phyloP scores from a whole-genome alignment of 2,888 invertebrate species.

The Eumacrocentrus americanus region DNA sequence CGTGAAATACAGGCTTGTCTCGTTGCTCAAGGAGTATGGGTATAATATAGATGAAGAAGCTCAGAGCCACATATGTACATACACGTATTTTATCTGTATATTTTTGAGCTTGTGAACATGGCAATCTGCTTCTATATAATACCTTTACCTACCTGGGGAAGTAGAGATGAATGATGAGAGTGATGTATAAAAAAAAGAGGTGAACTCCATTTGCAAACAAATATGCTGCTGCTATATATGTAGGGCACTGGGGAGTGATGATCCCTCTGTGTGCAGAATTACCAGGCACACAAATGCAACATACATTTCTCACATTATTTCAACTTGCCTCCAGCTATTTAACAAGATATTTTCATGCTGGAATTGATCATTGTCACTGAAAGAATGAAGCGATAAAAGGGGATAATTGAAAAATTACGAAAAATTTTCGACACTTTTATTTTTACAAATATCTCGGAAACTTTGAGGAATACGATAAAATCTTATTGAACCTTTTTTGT shows the following conservation, averaged over 20 bases:
- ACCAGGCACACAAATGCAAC: background rate
- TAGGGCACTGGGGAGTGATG: background rate
- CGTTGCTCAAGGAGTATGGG: no score
- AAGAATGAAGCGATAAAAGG: no score
- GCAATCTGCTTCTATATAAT: constrained; percentile 12
- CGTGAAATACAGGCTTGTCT: constrained; percentile 1
- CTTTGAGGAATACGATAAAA: no score
- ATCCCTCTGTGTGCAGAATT: no score
- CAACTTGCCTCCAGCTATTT: background rate
- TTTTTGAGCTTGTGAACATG: constrained; percentile 1
- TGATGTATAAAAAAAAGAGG: constrained; percentile 5
- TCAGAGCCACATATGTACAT: background rate
- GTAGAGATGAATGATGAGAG: constrained; percentile 13
- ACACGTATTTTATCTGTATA: background rate
- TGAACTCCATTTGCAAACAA: constrained; percentile 18
- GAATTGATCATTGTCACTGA: background rate
- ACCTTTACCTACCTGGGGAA: background rate
- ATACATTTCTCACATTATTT: background rate
- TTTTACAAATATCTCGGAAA: no score
- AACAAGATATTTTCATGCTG: background rate
- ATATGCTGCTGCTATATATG: background rate
- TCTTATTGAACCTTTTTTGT: no score
- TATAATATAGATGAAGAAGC: no score
- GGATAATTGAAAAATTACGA: no score
- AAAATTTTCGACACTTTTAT: no score